Conservation (phyloP, 1,140 invertebrate species). For the Anagrus nilaparvatae region DNA sequence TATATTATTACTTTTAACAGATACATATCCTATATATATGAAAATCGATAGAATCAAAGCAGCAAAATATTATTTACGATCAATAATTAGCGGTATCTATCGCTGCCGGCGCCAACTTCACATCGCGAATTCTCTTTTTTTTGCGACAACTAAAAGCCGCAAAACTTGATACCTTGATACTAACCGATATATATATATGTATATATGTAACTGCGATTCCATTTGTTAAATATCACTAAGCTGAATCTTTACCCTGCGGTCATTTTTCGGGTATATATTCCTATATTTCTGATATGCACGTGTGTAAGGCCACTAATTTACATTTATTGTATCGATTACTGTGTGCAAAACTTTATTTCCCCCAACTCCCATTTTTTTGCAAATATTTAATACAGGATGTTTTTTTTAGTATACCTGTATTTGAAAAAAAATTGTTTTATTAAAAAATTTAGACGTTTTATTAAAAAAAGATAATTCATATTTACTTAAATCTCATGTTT, state of each 20-base stretch:
- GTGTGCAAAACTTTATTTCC: background rate
- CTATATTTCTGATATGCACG: slow-evolving; percentile 21
- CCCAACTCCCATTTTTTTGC: too few species aligned
- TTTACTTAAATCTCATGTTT: too few species aligned
- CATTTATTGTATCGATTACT: slow-evolving; percentile 17
- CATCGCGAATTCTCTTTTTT: slow-evolving; percentile 2
- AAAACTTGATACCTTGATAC: too few species aligned
- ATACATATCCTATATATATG: too few species aligned
- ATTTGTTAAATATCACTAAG: background rate
- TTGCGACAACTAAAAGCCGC: too few species aligned
- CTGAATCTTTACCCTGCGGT: slow-evolving; percentile 1
- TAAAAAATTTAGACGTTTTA: too few species aligned
- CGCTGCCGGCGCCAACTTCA: slow-evolving; percentile 36
- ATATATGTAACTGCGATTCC: background rate
- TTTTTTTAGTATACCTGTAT: too few species aligned
- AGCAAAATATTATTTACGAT: slow-evolving; percentile 45
- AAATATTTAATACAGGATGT: too few species aligned
- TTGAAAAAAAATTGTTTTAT: too few species aligned
- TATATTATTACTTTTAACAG: too few species aligned
- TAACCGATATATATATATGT: background rate
- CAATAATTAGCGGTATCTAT: slow-evolving; percentile 45
- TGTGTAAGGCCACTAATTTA: slow-evolving; percentile 1
- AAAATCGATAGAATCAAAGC: slow-evolving; percentile 24
- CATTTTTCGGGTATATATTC: background rate
- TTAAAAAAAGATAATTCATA: too few species aligned